Evolutionary conservation across 2,888 invertebrate genomes (phyloP).

Genomic region (Nomada ferruginata): DNA sequence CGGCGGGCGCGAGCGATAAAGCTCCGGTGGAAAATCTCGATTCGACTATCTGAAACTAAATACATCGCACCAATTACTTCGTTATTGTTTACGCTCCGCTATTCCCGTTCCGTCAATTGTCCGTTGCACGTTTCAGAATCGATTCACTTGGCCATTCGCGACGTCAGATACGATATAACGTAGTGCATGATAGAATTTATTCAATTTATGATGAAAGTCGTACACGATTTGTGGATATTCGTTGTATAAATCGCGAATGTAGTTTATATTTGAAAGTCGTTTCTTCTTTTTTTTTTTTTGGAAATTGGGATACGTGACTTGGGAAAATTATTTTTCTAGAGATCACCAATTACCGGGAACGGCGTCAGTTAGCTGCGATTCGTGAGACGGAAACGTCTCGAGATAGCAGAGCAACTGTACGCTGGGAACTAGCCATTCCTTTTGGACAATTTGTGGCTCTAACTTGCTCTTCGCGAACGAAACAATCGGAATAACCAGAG

Average conservation of each 20-base stretch:
- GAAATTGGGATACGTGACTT: no score
- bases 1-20: constrained; percentile 7
- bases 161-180: not conserved
- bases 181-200: no score
- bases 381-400: not conserved
- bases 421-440: constrained; percentile 8
- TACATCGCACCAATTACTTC: constrained; percentile 9
- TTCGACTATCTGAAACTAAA: constrained; percentile 2
- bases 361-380: not conserved
- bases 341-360: not conserved
- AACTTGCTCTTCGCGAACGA: constrained; percentile 37
- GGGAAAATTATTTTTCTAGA: no score
- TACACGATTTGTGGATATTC: no score
- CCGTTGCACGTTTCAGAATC: not conserved
- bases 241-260: no score
- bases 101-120: constrained; percentile 1
- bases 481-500: constrained; percentile 60
- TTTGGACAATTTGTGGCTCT: constrained; percentile 32
- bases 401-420: not conserved
- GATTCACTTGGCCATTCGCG: not conserved
- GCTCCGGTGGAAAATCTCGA: constrained; percentile 26
- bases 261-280: no score
- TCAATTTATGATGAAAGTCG: no score
- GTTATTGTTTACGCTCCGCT: constrained; percentile 17
- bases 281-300: no score